Evolutionary conservation across 2,888 invertebrate species (phyloP), one percentile per base, ranked within the genome.

Genomic region (Sepiola atlantica): DNA sequence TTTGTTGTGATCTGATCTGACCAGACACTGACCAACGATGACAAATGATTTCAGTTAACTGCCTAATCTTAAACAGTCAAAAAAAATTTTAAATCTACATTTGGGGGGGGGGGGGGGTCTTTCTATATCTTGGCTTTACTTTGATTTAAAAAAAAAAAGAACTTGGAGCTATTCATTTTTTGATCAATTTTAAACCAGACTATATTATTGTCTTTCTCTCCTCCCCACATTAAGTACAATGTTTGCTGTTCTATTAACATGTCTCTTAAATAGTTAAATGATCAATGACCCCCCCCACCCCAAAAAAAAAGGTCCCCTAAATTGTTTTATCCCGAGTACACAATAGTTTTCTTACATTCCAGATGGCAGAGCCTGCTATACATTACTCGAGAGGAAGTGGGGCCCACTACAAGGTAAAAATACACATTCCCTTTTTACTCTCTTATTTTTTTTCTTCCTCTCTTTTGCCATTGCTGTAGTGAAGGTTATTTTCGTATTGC

Each of bases 401-500:
- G 77, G 77, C n/a, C n/a, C 77, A 77, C 77, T 77, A 77, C 77
- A 77, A 77, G 77, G 77, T 77, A 77, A 77, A 77, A 77, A 77
- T n/a, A n/a, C 77, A n/a, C 16, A 77, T 77, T 77, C 77, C 4
- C n/a, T 77, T n/a, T 77, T 10, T 77, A n/a, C 4, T 77, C 2
- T 77, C 16, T 32, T n/a, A 28, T 77, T 16, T 77, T 4, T 77
- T 28, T 77, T 4, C 16, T 28, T 77, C n/a, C n/a, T n/a, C n/a
- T n/a, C n/a, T n/a, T n/a, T n/a, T n/a, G n/a, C n/a, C n/a, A 4
- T 32, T 14, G 1, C 12, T 77, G 77, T 16, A 77, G 77, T 77
- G n/a, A 77, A 77, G 77, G 77, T 77, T 77, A 77, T 61, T 24
- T 77, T n/a, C n/a, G 16, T 4, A 16, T 77, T 77, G 14, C n/a